Evolutionary conservation across 1,140 invertebrate genomes (phyloP).

Genomic region (Trigoniulus corallinus): DNA sequence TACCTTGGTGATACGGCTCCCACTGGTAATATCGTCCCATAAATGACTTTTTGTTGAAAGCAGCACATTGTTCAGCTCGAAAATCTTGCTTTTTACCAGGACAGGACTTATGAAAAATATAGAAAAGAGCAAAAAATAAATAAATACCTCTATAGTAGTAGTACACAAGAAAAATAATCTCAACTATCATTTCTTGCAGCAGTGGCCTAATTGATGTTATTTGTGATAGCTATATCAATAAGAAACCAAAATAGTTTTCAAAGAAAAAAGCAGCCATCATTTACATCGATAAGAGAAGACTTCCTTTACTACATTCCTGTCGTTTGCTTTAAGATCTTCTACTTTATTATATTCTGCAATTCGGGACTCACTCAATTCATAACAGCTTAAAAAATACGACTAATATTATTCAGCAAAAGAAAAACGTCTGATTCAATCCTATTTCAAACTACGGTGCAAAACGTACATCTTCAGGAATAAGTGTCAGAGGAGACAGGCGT

Average conservation of each 20-base stretch:
- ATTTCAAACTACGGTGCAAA: no score
- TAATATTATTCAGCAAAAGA: no score
- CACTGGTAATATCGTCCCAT: slow-evolving; percentile 54
- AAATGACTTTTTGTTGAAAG: slow-evolving; percentile 45
- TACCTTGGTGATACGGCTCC: slow-evolving; percentile 73
- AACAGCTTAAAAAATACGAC: no score
- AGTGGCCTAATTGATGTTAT: no score
- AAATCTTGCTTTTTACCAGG: slow-evolving; percentile 42
- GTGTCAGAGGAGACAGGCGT: no score
- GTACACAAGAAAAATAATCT: neutral
- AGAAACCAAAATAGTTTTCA: neutral
- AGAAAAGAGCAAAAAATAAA: slow-evolving; percentile 7
- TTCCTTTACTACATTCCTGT: no score
- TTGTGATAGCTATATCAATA: no score
- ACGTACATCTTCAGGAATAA: no score
- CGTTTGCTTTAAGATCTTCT: no score
- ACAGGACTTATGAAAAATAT: slow-evolving; percentile 36
- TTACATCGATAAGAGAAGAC: neutral
- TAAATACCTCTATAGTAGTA: neutral
- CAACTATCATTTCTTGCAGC: neutral
- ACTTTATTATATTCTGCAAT: no score
- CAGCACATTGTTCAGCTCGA: slow-evolving; percentile 59
- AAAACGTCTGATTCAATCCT: no score
- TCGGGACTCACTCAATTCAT: no score
- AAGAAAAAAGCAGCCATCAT: neutral